Conservation (phyloP, 2,113 vertebrate genomes). For the Corapipo altera region DNA sequence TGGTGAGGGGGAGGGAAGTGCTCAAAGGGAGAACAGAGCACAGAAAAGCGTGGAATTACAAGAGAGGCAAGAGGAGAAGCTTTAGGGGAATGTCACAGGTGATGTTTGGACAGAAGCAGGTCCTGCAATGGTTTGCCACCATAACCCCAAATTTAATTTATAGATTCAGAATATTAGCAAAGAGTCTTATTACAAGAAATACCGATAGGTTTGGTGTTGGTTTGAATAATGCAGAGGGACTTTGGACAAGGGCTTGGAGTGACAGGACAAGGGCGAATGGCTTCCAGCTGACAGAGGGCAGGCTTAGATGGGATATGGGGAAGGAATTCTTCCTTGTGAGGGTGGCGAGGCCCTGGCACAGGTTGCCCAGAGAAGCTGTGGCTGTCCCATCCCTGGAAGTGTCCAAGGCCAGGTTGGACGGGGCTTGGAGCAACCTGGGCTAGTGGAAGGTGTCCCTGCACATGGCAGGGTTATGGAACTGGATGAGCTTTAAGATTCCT, state of each 20-base stretch:
- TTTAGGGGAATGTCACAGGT: not conserved
- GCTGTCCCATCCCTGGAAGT: not conserved
- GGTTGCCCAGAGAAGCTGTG: not conserved
- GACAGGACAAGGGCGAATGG: not conserved
- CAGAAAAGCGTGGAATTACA: not conserved
- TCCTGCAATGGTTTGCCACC: not conserved
- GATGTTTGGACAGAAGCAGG: not conserved
- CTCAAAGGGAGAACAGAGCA: not conserved
- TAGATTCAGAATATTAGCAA: not conserved
- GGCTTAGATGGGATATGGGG: not conserved
- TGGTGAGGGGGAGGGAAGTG: accelerated
- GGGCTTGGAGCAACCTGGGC: not conserved
- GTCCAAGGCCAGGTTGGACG: not conserved
- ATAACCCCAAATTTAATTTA: not conserved
- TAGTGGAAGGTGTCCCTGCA: not conserved
- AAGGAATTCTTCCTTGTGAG: not conserved
- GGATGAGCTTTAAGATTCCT: not conserved
- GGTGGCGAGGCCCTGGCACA: not conserved
- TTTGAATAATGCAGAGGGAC: not conserved
- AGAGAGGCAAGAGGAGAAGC: not conserved
- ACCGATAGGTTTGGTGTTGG: not conserved
- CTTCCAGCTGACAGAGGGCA: not conserved
- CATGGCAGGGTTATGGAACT: not conserved
- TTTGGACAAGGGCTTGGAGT: not conserved
- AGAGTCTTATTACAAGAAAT: not conserved